Conservation (phyloP, 2,113 vertebrate species). For the Tyrannus savana region DNA sequence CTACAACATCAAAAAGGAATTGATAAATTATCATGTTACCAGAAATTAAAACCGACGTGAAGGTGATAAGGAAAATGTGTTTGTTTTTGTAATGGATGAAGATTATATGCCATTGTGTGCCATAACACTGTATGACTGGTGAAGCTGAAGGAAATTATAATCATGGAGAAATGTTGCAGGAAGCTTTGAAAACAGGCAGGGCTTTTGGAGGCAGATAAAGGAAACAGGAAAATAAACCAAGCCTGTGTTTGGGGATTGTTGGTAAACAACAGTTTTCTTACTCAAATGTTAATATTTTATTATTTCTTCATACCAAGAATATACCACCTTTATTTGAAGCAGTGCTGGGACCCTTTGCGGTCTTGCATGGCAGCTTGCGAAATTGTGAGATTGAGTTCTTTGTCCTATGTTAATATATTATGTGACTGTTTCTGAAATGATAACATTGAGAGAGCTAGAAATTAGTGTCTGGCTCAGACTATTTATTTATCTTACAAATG, state of each 20-base stretch:
- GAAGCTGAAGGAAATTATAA: not conserved
- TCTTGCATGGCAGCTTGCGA: not conserved
- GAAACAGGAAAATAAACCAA: not conserved
- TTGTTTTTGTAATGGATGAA: not conserved
- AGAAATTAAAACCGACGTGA: not conserved
- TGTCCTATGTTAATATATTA: not conserved
- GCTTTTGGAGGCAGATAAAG: not conserved
- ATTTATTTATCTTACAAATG: not conserved
- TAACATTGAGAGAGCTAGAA: not conserved
- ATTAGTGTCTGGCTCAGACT: not conserved
- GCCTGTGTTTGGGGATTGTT: not conserved
- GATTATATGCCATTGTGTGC: not conserved
- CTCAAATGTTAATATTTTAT: not conserved
- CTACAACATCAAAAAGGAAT: not conserved
- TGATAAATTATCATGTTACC: not conserved
- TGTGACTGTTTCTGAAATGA: not conserved
- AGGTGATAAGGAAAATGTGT: not conserved
- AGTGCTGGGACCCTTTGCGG: not conserved
- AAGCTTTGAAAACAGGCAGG: not conserved
- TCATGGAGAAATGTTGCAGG: not conserved
- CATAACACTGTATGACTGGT: not conserved
- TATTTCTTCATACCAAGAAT: not conserved
- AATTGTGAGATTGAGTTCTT: not conserved
- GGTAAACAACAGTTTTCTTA: not conserved
- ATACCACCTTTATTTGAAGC: not conserved